A percentile compares a stretch with the other conserved stretches of the same genome.
phyloP scores from a whole-genome alignment of 2,888 invertebrate species.

The Pterobdella sp. region DNA sequence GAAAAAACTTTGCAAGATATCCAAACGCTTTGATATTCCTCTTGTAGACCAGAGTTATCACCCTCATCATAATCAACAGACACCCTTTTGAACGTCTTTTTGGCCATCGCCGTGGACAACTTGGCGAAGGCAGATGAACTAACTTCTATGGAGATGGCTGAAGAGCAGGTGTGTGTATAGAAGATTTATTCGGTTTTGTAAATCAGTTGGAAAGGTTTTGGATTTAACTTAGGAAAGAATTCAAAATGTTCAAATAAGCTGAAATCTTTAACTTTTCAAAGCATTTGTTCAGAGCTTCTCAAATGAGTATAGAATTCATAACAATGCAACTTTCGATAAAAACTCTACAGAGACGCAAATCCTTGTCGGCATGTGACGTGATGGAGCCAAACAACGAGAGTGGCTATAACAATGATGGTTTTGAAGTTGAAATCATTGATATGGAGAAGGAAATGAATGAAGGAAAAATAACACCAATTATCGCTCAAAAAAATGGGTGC shows the following conservation, averaged over 20 bases:
- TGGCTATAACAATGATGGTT: not conserved
- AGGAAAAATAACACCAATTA: constrained; percentile 8
- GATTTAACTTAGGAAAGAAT: too few species aligned
- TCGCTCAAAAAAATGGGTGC: not conserved
- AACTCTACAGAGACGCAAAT: not conserved
- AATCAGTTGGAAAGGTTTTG: too few species aligned
- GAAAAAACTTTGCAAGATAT: too few species aligned
- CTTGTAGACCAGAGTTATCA: too few species aligned
- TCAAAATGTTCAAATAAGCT: too few species aligned
- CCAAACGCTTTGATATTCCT: too few species aligned
- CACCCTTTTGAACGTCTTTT: constrained; percentile 98
- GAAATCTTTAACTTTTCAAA: too few species aligned
- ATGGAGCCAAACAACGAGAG: not conserved
- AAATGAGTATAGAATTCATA: too few species aligned
- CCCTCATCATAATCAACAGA: too few species aligned
- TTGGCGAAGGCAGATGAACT: constrained; percentile 98
- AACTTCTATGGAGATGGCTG: constrained; percentile 90
- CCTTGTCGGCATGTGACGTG: not conserved
- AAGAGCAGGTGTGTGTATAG: constrained; percentile 15
- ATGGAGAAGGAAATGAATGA: not conserved
- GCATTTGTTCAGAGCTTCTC: too few species aligned
- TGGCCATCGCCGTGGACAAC: constrained; percentile 99
- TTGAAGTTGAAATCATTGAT: constrained; percentile 3
- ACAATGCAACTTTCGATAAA: too few species aligned
- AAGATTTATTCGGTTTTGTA: not conserved